A percentile compares a stretch with the other conserved stretches of the same genome.
Conservation (phyloP, 2,888 invertebrate genomes). For the Conchocele bisecta region DNA sequence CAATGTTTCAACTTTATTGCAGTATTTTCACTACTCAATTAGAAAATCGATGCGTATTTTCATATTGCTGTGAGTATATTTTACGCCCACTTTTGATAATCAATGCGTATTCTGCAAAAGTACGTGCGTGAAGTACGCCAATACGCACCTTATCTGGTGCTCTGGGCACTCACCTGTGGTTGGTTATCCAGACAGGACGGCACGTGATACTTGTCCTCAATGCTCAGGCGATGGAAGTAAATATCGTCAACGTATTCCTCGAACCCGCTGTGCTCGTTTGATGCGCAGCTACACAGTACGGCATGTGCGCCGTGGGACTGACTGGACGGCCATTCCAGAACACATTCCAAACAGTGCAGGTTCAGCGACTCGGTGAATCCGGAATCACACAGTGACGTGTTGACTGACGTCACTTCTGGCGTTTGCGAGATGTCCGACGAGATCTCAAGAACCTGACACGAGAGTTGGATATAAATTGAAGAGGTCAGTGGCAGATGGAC, state of each 20-base stretch:
- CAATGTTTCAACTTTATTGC: not conserved
- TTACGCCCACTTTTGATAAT: too few relatives aligned
- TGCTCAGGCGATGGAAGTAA: constrained; percentile 64
- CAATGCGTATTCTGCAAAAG: too few relatives aligned
- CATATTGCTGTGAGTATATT: too few relatives aligned
- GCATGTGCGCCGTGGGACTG: not conserved
- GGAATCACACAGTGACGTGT: constrained; percentile 57
- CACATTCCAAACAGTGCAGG: constrained; percentile 62
- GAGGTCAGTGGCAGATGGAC: too few relatives aligned
- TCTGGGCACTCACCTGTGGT: constrained; percentile 60
- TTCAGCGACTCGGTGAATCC: constrained; percentile 59
- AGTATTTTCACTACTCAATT: too few relatives aligned
- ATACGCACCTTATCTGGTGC: too few relatives aligned
- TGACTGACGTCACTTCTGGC: constrained; percentile 40
- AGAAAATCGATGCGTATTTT: too few relatives aligned
- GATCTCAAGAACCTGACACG: constrained; percentile 29
- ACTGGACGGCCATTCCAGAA: constrained; percentile 53
- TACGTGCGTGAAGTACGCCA: too few relatives aligned
- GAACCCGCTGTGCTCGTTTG: constrained; percentile 63
- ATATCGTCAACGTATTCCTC: constrained; percentile 66
- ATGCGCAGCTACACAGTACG: constrained; percentile 26
- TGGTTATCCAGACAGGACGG: constrained; percentile 64
- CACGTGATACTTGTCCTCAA: constrained; percentile 68
- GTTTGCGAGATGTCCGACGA: constrained; percentile 4
- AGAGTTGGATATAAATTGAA: too few relatives aligned